phyloP scores from a whole-genome alignment of 2,797 vertebrate genomes.

The Eutrigla gurnardus region DNA sequence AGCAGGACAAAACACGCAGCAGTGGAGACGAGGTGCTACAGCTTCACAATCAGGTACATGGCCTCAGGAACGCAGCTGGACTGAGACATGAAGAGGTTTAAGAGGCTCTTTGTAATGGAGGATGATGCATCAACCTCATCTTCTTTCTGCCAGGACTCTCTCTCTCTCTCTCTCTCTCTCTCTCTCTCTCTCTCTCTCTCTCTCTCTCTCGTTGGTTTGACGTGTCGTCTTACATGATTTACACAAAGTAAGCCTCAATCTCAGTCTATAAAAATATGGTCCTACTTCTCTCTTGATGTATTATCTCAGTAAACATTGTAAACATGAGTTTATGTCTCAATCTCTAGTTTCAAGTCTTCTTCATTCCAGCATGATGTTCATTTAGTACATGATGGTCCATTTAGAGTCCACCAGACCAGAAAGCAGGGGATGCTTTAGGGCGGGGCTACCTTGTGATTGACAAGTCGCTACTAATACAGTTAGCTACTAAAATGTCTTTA shows the following conservation, averaged over 20 bases:
- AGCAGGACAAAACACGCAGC: constrained; percentile 89
- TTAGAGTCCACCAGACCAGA: no score
- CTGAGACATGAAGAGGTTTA: neutral
- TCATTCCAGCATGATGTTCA: no score
- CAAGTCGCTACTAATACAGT: no score
- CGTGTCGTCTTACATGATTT: constrained; percentile 12
- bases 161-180: neutral
- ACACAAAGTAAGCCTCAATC: constrained; percentile 18
- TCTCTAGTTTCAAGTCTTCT: no score
- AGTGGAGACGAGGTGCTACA: constrained; percentile 89
- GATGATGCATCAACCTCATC: constrained; percentile 10
- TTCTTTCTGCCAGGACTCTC: no score
- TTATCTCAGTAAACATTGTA: no score
- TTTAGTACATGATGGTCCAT: no score
- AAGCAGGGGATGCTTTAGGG: no score
- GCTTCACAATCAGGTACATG: constrained; percentile 92
- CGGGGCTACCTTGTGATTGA: no score
- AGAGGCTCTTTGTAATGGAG: constrained; percentile 26
- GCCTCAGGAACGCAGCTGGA: neutral
- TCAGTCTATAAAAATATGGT: neutral
- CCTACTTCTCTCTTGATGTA: no score
- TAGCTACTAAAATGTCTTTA: no score
- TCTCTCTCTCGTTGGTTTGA: neutral
- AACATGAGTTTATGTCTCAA: no score
- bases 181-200: neutral